Evolutionary conservation across 1,140 invertebrate genomes (phyloP).

Genomic region (Meloidogyne hapla): DNA sequence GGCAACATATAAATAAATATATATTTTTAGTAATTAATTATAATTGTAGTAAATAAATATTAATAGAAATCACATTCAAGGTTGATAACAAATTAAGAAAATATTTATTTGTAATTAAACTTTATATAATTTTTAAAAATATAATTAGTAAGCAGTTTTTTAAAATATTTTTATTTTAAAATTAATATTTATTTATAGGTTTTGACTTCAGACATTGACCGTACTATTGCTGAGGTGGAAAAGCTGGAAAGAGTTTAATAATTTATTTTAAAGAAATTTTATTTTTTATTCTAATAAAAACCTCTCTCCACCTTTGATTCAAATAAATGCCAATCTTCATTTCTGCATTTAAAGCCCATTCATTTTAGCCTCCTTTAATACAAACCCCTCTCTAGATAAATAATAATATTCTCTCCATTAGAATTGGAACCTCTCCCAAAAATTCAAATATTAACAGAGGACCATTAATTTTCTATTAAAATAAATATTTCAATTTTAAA

Average conservation of each 20-base stretch:
- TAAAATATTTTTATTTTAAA: too few species aligned
- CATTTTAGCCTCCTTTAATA: too few species aligned
- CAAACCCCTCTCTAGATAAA: too few species aligned
- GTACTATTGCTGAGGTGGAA: slow-evolving; percentile 61
- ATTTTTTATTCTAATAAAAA: neutral
- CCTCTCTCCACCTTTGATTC: too few species aligned
- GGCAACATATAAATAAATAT: neutral
- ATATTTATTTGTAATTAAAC: neutral
- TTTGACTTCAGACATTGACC: slow-evolving; percentile 62
- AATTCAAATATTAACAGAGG: too few species aligned
- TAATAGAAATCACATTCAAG: neutral
- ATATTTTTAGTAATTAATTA: too few species aligned
- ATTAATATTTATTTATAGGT: slow-evolving; percentile 31
- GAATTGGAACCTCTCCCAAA: neutral
- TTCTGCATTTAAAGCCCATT: too few species aligned
- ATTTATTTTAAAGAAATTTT: neutral
- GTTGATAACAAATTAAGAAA: neutral
- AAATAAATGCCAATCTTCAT: too few species aligned
- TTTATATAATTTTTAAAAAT: neutral
- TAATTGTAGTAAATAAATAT: neutral
- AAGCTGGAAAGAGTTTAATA: slow-evolving; percentile 36
- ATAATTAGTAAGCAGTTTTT: neutral
- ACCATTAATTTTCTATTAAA: slow-evolving; percentile 10
- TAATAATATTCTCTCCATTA: too few species aligned
- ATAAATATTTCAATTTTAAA: neutral